Conservation (phyloP, 2,113 vertebrate species). For the Callipepla californica region DNA sequence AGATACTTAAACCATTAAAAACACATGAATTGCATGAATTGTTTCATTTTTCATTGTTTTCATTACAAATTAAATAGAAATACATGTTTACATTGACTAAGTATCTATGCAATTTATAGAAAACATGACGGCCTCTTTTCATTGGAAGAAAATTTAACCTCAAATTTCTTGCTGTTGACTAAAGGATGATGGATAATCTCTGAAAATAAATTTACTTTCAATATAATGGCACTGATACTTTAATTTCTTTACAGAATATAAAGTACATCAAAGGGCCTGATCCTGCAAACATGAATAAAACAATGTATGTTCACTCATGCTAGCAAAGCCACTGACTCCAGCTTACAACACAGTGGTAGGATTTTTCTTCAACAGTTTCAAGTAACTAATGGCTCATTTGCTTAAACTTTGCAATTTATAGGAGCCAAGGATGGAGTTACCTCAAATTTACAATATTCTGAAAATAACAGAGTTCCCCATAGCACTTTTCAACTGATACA, state of each 20-base stretch:
- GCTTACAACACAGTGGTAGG: background rate
- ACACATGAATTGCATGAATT: background rate
- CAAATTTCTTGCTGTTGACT: background rate
- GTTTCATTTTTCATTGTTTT: background rate
- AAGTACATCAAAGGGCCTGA: background rate
- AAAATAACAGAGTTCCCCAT: background rate
- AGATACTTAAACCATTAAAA: conserved; percentile 58
- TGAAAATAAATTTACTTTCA: background rate
- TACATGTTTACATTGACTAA: background rate
- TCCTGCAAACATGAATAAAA: background rate
- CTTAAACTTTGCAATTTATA: background rate
- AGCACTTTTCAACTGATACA: background rate
- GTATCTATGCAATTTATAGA: background rate
- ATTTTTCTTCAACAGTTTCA: background rate
- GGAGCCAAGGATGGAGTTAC: background rate
- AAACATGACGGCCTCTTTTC: background rate
- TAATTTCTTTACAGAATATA: background rate
- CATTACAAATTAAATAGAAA: background rate
- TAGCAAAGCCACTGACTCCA: background rate
- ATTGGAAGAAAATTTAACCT: background rate
- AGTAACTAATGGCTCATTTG: background rate
- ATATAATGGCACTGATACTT: background rate
- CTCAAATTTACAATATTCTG: background rate
- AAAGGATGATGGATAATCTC: background rate
- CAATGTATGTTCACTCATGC: background rate